Evolutionary conservation across 2,113 vertebrate genomes (phyloP).

Genomic region (Eulacestoma nigropectus): DNA sequence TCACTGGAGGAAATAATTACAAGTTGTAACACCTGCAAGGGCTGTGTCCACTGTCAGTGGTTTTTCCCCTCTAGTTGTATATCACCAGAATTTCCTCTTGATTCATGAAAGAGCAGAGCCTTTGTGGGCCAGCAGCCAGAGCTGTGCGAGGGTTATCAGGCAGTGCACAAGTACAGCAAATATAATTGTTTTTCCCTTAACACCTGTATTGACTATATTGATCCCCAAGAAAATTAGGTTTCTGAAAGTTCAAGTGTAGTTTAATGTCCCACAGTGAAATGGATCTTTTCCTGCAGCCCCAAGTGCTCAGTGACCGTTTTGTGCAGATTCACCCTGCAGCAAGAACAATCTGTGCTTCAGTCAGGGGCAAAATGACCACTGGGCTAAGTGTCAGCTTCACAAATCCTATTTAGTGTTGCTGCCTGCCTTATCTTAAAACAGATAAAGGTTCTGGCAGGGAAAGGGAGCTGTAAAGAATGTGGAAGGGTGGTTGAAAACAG

Average conservation of each 20-base stretch:
- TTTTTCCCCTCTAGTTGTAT: not conserved
- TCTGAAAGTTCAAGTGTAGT: slow-evolving; percentile 44
- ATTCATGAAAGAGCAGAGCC: not conserved
- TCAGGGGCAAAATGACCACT: not conserved
- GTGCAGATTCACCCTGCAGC: not conserved
- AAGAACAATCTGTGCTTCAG: not conserved
- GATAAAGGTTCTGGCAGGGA: not conserved
- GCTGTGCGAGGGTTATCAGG: not conserved
- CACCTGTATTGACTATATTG: slow-evolving; percentile 18
- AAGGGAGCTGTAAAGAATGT: not conserved
- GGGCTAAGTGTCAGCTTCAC: not conserved
- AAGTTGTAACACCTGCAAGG: not conserved
- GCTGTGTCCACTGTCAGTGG: not conserved
- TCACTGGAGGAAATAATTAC: not conserved
- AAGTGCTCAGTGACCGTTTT: not conserved
- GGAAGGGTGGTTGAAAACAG: not conserved
- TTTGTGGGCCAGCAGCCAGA: not conserved
- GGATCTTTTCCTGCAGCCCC: not conserved
- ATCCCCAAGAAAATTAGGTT: slow-evolving; percentile 58
- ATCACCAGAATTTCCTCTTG: not conserved
- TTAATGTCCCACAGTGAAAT: slow-evolving; percentile 12
- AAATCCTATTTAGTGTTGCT: fast-evolving
- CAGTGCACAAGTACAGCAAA: not conserved
- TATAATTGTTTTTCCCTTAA: not conserved
- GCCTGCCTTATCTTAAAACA: not conserved